phyloP scores from a whole-genome alignment of 2,888 invertebrate genomes.

The Drosophila leonis region DNA sequence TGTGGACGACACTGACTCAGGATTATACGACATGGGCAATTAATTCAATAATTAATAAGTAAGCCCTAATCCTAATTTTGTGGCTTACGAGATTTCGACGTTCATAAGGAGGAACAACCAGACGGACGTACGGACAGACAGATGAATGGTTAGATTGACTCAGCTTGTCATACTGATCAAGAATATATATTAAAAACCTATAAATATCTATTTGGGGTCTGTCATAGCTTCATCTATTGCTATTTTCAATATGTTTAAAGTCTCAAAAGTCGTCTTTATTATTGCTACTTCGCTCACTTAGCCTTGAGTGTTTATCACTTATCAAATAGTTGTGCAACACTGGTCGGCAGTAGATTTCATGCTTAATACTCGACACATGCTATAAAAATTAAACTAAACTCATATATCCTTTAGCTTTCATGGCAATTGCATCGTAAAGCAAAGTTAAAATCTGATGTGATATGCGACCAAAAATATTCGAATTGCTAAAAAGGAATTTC shows the following conservation, averaged over 20 bases:
- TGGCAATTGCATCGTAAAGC: neutral
- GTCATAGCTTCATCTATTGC: neutral
- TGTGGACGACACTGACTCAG: no score
- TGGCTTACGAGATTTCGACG: no score
- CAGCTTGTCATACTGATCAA: neutral
- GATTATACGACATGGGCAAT: no score
- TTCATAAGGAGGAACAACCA: no score
- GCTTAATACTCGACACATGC: neutral
- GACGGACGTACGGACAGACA: no score
- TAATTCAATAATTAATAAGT: no score
- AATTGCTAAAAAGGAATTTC: constrained; percentile 31
- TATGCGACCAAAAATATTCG: constrained; percentile 38
- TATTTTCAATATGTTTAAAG: neutral
- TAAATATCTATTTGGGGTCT: neutral
- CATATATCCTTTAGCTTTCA: neutral
- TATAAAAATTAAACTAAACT: neutral
- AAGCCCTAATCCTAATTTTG: no score
- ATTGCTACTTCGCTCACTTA: neutral
- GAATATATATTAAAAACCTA: neutral
- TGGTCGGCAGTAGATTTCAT: neutral
- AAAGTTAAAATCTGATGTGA: constrained; percentile 21
- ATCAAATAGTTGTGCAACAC: neutral
- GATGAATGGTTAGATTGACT: no score
- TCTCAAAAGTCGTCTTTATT: neutral
- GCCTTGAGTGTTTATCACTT: neutral